phyloP scores from a whole-genome alignment of 2,797 vertebrate species.

The Natrix natrix region DNA sequence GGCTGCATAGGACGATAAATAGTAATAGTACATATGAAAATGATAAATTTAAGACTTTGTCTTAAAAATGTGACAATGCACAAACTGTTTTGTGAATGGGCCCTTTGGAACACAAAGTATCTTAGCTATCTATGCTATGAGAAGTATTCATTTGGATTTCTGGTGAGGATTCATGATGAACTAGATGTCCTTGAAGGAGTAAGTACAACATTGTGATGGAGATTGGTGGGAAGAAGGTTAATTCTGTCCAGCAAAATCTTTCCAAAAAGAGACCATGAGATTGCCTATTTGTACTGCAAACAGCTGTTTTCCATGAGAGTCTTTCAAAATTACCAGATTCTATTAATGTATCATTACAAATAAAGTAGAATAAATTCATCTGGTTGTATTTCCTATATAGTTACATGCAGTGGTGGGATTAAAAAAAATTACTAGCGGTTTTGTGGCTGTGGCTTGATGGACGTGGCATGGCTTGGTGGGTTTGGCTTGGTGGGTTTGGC shows the following conservation, averaged over 20 bases:
- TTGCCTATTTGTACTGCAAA: not conserved
- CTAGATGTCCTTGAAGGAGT: not conserved
- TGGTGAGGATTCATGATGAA: not conserved
- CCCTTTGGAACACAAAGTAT: not conserved
- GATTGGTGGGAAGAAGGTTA: not conserved
- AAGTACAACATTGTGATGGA: not conserved
- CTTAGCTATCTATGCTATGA: not conserved
- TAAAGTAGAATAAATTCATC: not conserved
- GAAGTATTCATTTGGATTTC: not conserved
- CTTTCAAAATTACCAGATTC: not conserved
- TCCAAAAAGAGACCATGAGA: not conserved
- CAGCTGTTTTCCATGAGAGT: not conserved
- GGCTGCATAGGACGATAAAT: conserved; percentile 42
- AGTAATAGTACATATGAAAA: conserved; percentile 44
- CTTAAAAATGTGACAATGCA: not conserved
- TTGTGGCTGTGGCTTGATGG: no score
- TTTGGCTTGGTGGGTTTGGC: no score
- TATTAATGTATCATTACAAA: not conserved
- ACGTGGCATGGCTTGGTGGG: no score
- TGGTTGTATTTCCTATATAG: not conserved
- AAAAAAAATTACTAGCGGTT: no score
- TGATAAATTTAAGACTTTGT: conserved; percentile 43
- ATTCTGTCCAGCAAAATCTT: not conserved
- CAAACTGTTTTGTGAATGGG: not conserved
- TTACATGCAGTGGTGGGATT: not conserved